Base-by-base conservation (phyloP, 1,140 invertebrate genomes). In the Conus betulinus region DNA sequence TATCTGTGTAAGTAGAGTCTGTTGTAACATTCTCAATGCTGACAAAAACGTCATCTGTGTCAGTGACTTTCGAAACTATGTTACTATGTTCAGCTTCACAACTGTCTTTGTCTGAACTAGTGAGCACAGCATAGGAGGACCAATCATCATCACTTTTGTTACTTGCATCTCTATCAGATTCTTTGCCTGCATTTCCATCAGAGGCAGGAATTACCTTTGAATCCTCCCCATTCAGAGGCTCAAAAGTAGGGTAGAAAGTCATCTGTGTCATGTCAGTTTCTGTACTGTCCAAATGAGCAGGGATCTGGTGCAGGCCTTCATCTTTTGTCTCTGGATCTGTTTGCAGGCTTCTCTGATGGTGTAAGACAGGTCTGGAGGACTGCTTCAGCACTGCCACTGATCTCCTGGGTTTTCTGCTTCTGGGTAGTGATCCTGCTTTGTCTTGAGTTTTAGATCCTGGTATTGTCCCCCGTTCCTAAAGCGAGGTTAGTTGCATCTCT, bases 21-120 rank as follows among this genome's bases (percentile, higher is more conserved):
- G 23, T 67, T 3, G 82, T 84, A 23, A 84, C 86, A 20, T 60
- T 51, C 7, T 87, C 71, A 15, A 87, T 79, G 20, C 86, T 86
- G 60, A 78, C 51, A 25, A 27, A 60, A 23, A 84, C 57, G 57
- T 84, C 55, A 63, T 17, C 57, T 5, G 55, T 63, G 25, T 84
- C 82, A 78, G 17, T 10, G 1, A 39, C 25, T 4, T 27, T 51
- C 39, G 39, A 7, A 27, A 23, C 76, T 78, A 25, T 23, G 39
- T 74, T 23, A 20, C 8, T 20, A 74, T 74, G 13, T 74, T 27
- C 27, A 51, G 25, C 76, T 78, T 51, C 76, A 17, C 7, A 11
- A 7, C 39, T 4, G 76, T 17, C 25, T 78, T 39, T 25, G 8
- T 78, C 17, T 39, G 76, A 23, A 17, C 25, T 51, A 11, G 76